These are phyloP conservation scores for Martes martes DNA, from an alignment of 2,113 vertebrate species.

Conservation along the genomic window DNA sequence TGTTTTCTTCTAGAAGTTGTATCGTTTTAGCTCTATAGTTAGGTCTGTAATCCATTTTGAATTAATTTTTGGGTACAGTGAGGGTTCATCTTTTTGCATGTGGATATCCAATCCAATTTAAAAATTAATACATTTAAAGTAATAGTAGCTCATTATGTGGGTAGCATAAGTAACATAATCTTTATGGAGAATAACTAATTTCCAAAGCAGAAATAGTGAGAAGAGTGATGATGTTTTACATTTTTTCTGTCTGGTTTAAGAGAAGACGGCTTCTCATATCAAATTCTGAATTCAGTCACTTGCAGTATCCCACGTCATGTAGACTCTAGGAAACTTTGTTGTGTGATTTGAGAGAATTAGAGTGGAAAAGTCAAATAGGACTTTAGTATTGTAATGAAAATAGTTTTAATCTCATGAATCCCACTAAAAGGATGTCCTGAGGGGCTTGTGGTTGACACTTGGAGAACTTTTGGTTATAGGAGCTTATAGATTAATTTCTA, in stretches of 20 bases:
- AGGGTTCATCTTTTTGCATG: background rate
- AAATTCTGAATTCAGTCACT: background rate
- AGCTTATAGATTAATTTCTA: background rate
- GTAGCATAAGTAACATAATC: background rate
- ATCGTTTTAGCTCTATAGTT: background rate
- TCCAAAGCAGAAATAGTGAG: background rate
- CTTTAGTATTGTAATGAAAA: background rate
- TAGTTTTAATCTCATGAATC: constrained; percentile 24
- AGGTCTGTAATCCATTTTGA: background rate
- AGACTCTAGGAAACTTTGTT: background rate
- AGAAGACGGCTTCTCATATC: background rate
- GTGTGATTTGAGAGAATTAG: background rate
- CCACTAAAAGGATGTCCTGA: background rate
- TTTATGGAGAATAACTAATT: constrained; percentile 5
- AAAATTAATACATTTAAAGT: background rate
- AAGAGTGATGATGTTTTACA: background rate
- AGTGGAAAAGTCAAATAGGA: background rate
- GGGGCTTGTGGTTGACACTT: background rate
- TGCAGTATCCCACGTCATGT: background rate
- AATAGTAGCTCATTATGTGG: background rate
- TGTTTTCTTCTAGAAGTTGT: background rate
- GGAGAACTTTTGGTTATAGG: background rate
- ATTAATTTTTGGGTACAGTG: background rate
- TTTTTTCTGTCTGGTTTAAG: background rate
- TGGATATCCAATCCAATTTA: background rate